Evolutionary conservation across 2,888 invertebrate genomes (phyloP).

Genomic region (Aphidius colemani): DNA sequence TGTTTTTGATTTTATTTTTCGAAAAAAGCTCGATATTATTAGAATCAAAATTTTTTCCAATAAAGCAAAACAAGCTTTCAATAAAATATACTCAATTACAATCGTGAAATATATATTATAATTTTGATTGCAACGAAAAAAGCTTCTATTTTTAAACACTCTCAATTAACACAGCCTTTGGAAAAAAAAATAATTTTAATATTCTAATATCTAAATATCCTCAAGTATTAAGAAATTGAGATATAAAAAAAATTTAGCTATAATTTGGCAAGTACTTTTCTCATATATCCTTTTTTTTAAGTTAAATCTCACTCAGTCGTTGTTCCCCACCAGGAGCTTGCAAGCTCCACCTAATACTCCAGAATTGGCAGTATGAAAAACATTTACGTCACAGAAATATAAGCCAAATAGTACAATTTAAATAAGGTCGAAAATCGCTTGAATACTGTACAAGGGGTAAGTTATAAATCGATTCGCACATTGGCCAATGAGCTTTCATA

Average conservation of each 20-base stretch:
- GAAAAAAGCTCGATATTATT: no score
- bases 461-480: conserved; percentile 58
- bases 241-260: background rate
- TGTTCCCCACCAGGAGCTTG: conserved; percentile 31
- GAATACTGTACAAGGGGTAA: conserved; percentile 42
- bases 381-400: conserved; percentile 20
- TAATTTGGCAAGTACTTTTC: conserved; percentile 3
- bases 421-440: conserved; percentile 49
- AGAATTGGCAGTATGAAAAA: conserved; percentile 53
- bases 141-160: background rate
- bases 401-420: conserved; percentile 42
- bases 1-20: no score
- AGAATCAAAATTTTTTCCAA: no score
- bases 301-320: conserved; percentile 12
- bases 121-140: background rate
- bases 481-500: conserved; percentile 55
- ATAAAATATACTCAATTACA: no score
- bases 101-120: no score
- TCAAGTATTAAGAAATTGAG: background rate
- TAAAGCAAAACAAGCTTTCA: no score
- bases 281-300: conserved; percentile 19
- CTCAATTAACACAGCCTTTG: background rate
- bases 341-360: conserved; percentile 31
- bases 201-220: no score
- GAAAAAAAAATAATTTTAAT: background rate